phyloP scores from a whole-genome alignment of 2,888 invertebrate species.

The Cataglyphis livida region DNA sequence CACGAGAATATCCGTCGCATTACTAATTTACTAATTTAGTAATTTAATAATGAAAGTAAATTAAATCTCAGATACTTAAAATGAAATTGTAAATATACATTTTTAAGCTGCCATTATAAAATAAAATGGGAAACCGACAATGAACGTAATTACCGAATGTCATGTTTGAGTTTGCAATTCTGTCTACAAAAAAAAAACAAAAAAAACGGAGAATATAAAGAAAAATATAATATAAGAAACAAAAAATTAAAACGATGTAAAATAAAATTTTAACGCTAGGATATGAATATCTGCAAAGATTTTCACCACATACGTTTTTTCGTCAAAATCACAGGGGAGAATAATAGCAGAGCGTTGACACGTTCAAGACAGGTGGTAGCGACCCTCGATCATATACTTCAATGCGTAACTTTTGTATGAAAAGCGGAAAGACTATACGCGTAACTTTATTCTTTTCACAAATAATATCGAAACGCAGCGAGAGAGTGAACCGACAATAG shows the following conservation, averaged over 20 bases:
- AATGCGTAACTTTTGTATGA: constrained; percentile 10
- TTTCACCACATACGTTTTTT: background rate
- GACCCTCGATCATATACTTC: background rate
- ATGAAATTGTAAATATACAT: background rate
- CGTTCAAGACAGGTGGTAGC: constrained; percentile 5
- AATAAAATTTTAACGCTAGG: background rate
- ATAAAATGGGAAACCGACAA: background rate
- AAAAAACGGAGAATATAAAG: background rate
- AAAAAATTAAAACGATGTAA: background rate
- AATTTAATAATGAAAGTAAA: background rate
- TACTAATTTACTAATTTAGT: constrained; percentile 12
- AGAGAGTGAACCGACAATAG: constrained; percentile 35
- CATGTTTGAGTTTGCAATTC: background rate
- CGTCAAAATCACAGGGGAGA: constrained; percentile 1
- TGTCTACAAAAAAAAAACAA: background rate
- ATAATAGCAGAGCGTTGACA: background rate
- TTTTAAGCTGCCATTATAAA: background rate
- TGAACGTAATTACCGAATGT: background rate
- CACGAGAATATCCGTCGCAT: background rate
- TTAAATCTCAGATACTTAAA: background rate
- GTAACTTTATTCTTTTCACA: constrained; percentile 39
- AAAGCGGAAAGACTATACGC: constrained; percentile 15
- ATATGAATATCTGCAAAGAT: background rate
- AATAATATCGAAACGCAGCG: constrained; percentile 39
- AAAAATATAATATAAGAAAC: background rate